Base-by-base conservation (phyloP, 1,140 invertebrate species). In the Nasonia vitripennis region DNA sequence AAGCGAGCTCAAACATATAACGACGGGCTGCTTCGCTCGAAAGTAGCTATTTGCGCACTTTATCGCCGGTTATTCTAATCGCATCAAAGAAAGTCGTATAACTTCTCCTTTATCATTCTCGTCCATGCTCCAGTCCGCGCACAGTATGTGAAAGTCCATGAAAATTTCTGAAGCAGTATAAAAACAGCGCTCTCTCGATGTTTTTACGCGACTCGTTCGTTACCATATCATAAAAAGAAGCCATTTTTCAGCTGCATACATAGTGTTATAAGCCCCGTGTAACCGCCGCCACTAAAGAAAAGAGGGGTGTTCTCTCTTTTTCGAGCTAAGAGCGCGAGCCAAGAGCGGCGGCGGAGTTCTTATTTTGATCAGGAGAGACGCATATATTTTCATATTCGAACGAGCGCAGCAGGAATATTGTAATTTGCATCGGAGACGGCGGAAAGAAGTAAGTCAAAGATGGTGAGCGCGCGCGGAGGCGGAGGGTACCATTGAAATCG, bases 341-440 rank as follows among this genome's bases (percentile, higher is more conserved):
- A 41, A 86, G 75, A 62, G 55, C 23, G 41, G 55, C 55, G 55
- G 55, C 55, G 55, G 84, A 86, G 74, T 85, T 90, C 88, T 88
- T 91, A 91, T 91, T 93, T 92, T 91, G 88, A 92, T 92, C 89
- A 87, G 86, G 83, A 62, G 75, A 90, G 87, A 88, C 89, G 89
- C 90, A 91, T 93, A 93, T 90, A 93, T 93, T 92, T 92, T 93
- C 91, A 89, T 90, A 91, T 91, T 89, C 90, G 88, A 91, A 90
- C 88, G 90, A 92, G 89, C 84, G 87, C 86, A 89, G 87, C 88
- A 90, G 91, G 90, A 93, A 93, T 93, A 93, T 93, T 93, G 92
- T 91, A 93, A 93, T 93, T 92, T 93, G 90, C 92, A 93, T 93
- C 80, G 88, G 86, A 91, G 89, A 92, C 90, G 91, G 89, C 87